Percentiles rank a stretch among this genome's conserved stretches.
Evolutionary conservation across 2,888 invertebrate species (phyloP).

Genomic region (Oeneis ivallda): DNA sequence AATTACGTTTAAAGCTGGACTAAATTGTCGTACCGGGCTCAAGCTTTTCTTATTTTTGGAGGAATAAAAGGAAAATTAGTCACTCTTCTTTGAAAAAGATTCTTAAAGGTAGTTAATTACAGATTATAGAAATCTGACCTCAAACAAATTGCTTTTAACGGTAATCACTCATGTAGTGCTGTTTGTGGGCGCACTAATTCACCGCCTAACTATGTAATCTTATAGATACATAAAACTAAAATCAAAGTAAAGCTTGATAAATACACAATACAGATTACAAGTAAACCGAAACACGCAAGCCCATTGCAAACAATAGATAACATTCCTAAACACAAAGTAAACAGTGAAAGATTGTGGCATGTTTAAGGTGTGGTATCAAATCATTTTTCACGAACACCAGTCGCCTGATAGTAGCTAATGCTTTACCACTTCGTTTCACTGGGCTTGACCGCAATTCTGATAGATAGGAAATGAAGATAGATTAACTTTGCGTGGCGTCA

Average conservation of each 20-base stretch:
- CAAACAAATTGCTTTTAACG: conserved; percentile 41
- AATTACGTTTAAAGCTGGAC: no score
- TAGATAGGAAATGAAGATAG: conserved; percentile 82
- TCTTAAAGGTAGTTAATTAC: not conserved
- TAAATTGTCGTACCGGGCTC: not conserved
- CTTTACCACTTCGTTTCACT: conserved; percentile 61
- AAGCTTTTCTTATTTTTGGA: no score
- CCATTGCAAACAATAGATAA: conserved; percentile 65
- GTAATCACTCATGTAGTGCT: conserved; percentile 44
- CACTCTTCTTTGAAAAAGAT: not conserved
- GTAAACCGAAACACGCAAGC: conserved; percentile 63
- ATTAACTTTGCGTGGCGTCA: conserved; percentile 76
- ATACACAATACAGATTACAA: conserved; percentile 57
- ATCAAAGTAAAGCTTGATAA: conserved; percentile 64
- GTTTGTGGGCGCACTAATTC: conserved; percentile 41
- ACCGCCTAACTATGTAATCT: conserved; percentile 43
- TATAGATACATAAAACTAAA: conserved; percentile 56
- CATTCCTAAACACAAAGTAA: conserved; percentile 65
- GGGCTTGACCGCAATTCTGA: conserved; percentile 65
- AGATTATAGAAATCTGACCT: conserved; percentile 19
- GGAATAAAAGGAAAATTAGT: no score
- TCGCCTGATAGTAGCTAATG: conserved; percentile 75
- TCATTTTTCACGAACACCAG: conserved; percentile 75
- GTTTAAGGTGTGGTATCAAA: conserved; percentile 75
- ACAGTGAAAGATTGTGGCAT: conserved; percentile 70